phyloP scores from a whole-genome alignment of 1,140 invertebrate species.

The Dreissena rostriformis region DNA sequence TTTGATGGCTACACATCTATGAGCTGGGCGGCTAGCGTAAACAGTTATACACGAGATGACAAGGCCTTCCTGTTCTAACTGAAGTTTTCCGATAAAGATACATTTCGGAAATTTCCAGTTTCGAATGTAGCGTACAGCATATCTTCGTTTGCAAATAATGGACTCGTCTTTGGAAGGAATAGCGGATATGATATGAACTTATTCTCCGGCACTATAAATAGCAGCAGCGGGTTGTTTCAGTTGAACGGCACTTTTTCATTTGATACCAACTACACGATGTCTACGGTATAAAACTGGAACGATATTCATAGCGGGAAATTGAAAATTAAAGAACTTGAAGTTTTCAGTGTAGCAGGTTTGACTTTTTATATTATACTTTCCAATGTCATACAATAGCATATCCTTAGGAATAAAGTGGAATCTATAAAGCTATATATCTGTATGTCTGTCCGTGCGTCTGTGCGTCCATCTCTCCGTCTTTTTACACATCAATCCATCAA shows the following conservation, averaged over 20 bases:
- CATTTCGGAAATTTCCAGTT: not conserved
- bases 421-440: too few species aligned
- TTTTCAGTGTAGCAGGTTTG: not conserved
- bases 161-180: conserved; percentile 53
- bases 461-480: too few species aligned
- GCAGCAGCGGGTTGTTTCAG: not conserved
- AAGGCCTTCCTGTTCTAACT: conserved; percentile 56
- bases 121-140: not conserved
- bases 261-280: not conserved
- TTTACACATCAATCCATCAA: too few species aligned
- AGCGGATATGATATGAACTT: conserved; percentile 20
- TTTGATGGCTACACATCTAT: not conserved
- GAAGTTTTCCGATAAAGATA: not conserved
- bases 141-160: conserved; percentile 6
- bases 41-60: not conserved
- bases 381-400: too few species aligned
- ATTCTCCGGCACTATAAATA: conserved; percentile 4
- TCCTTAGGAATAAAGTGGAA: too few species aligned
- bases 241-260: conserved; percentile 4
- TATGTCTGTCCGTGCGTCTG: too few species aligned
- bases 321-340: conserved; percentile 1
- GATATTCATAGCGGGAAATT: not conserved
- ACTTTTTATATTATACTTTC: too few species aligned
- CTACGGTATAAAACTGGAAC: not conserved
- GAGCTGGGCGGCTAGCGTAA: not conserved